Base-by-base conservation (phyloP, 2,888 invertebrate species). In the Xylota segnis region DNA sequence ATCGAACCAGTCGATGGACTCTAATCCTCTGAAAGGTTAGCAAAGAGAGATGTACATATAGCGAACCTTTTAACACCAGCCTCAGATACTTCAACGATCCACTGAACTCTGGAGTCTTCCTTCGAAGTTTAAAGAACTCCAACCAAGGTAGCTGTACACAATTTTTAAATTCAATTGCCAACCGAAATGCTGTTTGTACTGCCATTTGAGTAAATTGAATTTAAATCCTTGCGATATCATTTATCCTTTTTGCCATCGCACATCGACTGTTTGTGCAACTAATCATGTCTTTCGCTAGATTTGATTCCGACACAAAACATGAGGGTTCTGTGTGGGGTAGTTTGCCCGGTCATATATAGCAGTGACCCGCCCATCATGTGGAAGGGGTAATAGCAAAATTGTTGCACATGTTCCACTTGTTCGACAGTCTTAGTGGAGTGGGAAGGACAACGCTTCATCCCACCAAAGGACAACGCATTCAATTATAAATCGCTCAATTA, bases 401-500 rank as follows among this genome's bases (percentile, higher is more conserved):
- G 77, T 81, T 79, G 78, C 70, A 71, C 79, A 63, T 68, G 59
- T 75, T 76, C 37, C 45, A 66, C 45, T 32, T 68, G 47, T 54
- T 45, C 61, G 78, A 72, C 65, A 56, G 75, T 61, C 74, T 23
- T 23, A 23, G 23, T 50, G 9, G 76, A 59, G 37, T 76, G 37
- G 40, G 23, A 23, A 2, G 9, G 7, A 4, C 54, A 34, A 40
- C 9, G 4, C 74, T 34, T 27, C 63, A 23, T 5, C 27, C 4
- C 27, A 6, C 14, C 14, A 43, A 47, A 66, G 40, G 40, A 43
- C 37, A 56, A 56, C 58, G 18, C 61, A 75, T 84, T 82, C 82
- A 86, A 82, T 86, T 82, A 86, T 86, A 86, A 86, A 86, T 82
- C 86, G 86, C 86, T 86, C 86, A 86, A 86, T 86, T 86, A 86